Percentiles rank a stretch among this genome's conserved stretches.
phyloP scores from a whole-genome alignment of 2,797 vertebrate genomes.

The Sebastes minor region DNA sequence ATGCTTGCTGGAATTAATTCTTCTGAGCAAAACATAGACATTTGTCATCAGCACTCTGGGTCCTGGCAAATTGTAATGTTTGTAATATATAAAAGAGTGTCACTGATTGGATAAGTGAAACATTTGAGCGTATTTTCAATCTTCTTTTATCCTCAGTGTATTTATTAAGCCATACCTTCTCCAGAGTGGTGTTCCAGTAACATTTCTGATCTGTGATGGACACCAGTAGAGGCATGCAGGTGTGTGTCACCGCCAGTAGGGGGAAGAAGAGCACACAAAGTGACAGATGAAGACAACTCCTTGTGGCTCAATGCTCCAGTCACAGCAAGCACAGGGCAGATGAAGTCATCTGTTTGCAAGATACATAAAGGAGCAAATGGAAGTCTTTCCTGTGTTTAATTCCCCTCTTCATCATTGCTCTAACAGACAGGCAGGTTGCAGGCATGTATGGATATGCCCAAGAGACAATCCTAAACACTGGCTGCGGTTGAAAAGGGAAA shows the following conservation, averaged over 20 bases:
- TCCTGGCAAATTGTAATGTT: background rate
- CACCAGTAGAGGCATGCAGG: background rate
- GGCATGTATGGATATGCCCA: background rate
- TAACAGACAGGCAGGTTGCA: background rate
- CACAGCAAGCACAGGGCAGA: background rate
- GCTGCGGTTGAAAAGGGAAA: too few relatives aligned
- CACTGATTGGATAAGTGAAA: background rate
- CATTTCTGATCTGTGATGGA: background rate
- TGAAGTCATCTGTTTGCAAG: conserved; percentile 26
- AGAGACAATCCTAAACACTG: background rate
- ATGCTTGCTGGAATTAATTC: background rate
- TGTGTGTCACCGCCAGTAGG: conserved; percentile 27
- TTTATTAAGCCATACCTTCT: background rate
- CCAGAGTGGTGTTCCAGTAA: background rate
- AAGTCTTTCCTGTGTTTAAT: background rate
- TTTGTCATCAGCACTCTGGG: background rate
- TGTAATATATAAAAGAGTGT: background rate
- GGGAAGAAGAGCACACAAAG: conserved; percentile 34
- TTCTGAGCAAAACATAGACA: background rate
- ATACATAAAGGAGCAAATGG: background rate
- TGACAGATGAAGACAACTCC: background rate
- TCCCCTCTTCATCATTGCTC: background rate
- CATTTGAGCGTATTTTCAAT: background rate
- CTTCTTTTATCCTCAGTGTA: background rate
- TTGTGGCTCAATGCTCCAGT: background rate